Percentiles rank a stretch among this genome's conserved stretches.
Conservation (phyloP, 1,140 invertebrate species). For the Antheraea pernyi region DNA sequence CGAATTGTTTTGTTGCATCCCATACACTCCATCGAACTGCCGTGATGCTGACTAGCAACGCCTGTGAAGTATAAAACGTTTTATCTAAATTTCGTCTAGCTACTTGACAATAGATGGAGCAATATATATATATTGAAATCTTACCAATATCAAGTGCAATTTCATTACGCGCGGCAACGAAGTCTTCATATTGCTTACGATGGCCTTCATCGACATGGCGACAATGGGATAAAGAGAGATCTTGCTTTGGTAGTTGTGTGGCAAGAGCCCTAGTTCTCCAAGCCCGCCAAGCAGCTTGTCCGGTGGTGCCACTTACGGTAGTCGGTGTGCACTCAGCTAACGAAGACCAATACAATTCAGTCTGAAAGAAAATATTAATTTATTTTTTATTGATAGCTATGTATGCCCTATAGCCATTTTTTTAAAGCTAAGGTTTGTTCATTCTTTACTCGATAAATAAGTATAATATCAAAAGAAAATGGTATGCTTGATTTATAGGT, state of each 20-base stretch:
- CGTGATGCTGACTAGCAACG: constrained; percentile 62
- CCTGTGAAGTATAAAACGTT: constrained; percentile 39
- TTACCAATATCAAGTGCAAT: constrained; percentile 96
- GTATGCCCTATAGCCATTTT: too few species aligned
- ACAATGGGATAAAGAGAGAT: constrained; percentile 93
- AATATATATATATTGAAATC: constrained; percentile 14
- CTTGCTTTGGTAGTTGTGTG: constrained; percentile 95
- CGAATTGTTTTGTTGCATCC: constrained; percentile 78
- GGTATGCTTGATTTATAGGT: too few species aligned
- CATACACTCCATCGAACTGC: constrained; percentile 64
- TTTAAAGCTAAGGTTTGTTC: too few species aligned
- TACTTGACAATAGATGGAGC: constrained; percentile 46
- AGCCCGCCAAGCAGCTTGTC: constrained; percentile 80
- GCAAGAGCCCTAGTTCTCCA: constrained; percentile 82
- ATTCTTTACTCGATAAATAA: too few species aligned
- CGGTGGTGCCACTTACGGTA: constrained; percentile 86
- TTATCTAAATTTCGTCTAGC: constrained; percentile 21
- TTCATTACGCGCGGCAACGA: constrained; percentile 94
- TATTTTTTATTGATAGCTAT: too few species aligned
- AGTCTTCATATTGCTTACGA: constrained; percentile 90
- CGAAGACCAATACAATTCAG: constrained; percentile 78
- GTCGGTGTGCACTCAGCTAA: constrained; percentile 57
- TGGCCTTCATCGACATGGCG: constrained; percentile 90
- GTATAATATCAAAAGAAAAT: too few species aligned
- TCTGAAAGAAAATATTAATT: constrained; percentile 60